Conservation (phyloP, 2,888 invertebrate species). For the Drosophila pseudotakahashii region DNA sequence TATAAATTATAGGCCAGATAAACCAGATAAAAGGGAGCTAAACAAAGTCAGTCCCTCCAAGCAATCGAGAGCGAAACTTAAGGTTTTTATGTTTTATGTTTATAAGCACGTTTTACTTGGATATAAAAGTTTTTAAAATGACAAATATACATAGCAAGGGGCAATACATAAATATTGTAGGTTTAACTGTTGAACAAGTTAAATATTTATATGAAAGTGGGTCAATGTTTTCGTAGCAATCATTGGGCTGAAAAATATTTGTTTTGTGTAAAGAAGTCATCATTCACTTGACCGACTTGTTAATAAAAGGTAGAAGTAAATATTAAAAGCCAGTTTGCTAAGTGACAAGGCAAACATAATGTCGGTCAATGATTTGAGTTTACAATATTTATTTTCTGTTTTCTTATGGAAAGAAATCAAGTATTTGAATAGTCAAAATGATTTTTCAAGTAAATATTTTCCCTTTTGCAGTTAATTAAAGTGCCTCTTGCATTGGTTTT, state of each 20-base stretch:
- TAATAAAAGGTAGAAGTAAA: neutral
- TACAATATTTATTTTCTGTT: neutral
- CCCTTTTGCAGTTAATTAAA: conserved; percentile 11
- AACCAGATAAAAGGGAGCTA: conserved; percentile 37
- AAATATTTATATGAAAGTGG: neutral
- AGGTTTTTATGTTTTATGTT: conserved; percentile 20
- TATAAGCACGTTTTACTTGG: conserved; percentile 13
- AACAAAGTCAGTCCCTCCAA: conserved; percentile 36
- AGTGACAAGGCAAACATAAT: neutral
- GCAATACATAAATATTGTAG: neutral
- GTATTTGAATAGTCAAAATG: neutral
- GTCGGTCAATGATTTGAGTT: neutral
- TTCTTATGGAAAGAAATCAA: neutral
- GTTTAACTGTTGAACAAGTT: neutral
- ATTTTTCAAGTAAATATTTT: neutral
- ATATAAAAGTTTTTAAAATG: conserved; percentile 15
- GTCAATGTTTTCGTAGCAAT: neutral
- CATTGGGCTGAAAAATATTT: neutral
- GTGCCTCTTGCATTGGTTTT: conserved; percentile 7
- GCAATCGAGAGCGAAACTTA: neutral
- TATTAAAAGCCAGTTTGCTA: neutral
- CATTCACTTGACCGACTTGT: too few relatives aligned
- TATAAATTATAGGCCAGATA: conserved; percentile 59
- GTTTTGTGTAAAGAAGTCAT: too few relatives aligned
- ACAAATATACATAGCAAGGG: conserved; percentile 3